Conservation (phyloP, 2,113 vertebrate genomes). For the Ibidorhyncha struthersii region DNA sequence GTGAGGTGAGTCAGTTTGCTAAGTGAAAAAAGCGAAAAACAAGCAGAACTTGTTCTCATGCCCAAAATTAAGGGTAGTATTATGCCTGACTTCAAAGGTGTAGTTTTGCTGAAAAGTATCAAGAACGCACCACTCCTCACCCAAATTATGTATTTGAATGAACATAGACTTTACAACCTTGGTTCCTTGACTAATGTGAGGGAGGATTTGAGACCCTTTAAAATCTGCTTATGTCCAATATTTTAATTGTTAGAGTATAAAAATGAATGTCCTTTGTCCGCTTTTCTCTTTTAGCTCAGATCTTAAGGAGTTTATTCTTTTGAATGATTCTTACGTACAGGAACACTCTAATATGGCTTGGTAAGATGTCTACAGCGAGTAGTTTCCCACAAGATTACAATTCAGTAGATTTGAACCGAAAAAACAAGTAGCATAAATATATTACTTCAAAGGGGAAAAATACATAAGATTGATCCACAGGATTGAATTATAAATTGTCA, state of each 20-base stretch:
- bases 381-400: neutral
- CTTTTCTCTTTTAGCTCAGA: conserved; percentile 8
- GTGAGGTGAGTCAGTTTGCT: neutral
- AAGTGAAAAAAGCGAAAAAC: neutral
- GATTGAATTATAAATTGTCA: neutral
- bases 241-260: neutral
- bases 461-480: neutral
- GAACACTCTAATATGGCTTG: neutral
- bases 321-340: neutral
- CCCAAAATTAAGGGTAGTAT: neutral
- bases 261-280: neutral
- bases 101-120: neutral
- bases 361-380: neutral
- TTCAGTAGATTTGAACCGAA: conserved; percentile 28
- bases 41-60: neutral
- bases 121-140: neutral
- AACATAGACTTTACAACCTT: neutral
- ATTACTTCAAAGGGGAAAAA: conserved; percentile 28
- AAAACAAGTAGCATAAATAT: neutral
- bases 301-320: neutral
- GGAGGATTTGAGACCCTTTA: neutral
- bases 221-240: neutral
- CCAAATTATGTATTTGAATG: neutral
- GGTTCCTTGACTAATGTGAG: neutral
- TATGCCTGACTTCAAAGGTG: neutral